Evolutionary conservation across 2,888 invertebrate genomes (phyloP).

Genomic region (Crepidodera aurea): DNA sequence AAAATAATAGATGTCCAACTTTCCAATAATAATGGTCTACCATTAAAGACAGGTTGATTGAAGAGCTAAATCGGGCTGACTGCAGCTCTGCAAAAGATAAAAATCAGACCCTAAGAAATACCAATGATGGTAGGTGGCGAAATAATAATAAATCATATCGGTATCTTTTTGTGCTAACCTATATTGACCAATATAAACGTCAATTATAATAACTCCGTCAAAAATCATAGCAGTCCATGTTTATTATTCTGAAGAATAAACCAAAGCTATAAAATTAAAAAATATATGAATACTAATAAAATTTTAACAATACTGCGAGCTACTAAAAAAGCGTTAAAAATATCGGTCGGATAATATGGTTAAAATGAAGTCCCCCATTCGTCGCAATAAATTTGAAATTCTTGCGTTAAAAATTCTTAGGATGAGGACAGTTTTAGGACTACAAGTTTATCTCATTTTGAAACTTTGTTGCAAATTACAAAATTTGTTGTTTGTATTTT

Average conservation of each 20-base stretch:
- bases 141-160: conserved; percentile 52
- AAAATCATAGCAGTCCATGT: conserved; percentile 40
- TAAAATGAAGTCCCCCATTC: conserved; percentile 17
- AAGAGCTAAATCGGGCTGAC: neutral
- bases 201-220: conserved; percentile 40
- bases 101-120: conserved; percentile 52
- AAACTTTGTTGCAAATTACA: conserved; percentile 14
- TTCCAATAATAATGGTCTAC: too few species aligned
- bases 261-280: conserved; percentile 39
- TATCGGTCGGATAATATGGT: conserved; percentile 26
- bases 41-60: too few species aligned
- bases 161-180: conserved; percentile 40
- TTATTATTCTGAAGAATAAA: conserved; percentile 40
- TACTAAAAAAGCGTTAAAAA: conserved; percentile 36
- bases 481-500: too few species aligned
- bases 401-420: neutral
- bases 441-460: conserved; percentile 1
- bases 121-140: conserved; percentile 54
- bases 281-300: conserved; percentile 41
- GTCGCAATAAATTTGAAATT: conserved; percentile 16
- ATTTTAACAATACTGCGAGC: conserved; percentile 34
- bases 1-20: too few species aligned
- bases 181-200: conserved; percentile 41
- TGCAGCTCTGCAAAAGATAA: conserved; percentile 43
- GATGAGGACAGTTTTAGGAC: conserved; percentile 8